A percentile compares a stretch with the other conserved stretches of the same genome.
These are phyloP conservation scores for Nerophis lumbriciformis DNA, from an alignment of 2,113 vertebrate genomes.

Conservation along the genomic window DNA sequence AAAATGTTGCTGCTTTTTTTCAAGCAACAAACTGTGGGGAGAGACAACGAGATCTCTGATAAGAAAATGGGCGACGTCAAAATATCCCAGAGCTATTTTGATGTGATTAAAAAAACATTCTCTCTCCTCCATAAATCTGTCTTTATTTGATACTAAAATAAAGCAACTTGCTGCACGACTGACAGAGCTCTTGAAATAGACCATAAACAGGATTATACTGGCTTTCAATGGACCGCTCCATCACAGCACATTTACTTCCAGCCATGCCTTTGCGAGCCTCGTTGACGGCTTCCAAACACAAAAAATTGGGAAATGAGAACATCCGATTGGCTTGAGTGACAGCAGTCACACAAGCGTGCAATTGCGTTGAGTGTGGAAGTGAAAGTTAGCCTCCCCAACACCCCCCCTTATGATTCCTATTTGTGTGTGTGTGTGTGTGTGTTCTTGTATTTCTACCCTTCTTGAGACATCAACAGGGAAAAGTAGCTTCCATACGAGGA, in stretches of 20 bases:
- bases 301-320: conserved; percentile 2
- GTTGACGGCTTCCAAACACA: conserved; percentile 16
- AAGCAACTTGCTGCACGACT: conserved; percentile 27
- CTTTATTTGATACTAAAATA: conserved; percentile 14
- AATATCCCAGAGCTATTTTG: no score
- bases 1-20: no score
- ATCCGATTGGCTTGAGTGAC: conserved; percentile 10
- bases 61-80: neutral
- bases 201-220: conserved; percentile 8
- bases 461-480: no score
- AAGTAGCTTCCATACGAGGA: no score
- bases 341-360: conserved; percentile 12
- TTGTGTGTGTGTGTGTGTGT: conserved; percentile 18
- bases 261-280: conserved; percentile 14
- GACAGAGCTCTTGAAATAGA: conserved; percentile 17
- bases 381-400: conserved; percentile 1
- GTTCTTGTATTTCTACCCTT: no score
- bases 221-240: conserved; percentile 18
- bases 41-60: no score
- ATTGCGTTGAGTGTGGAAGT: conserved; percentile 10
- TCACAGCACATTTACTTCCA: conserved; percentile 16
- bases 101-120: no score
- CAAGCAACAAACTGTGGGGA: no score
- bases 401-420: conserved; percentile 20
- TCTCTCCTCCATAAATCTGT: neutral